Conservation (phyloP, 2,113 vertebrate species). For the Struthio camelus region DNA sequence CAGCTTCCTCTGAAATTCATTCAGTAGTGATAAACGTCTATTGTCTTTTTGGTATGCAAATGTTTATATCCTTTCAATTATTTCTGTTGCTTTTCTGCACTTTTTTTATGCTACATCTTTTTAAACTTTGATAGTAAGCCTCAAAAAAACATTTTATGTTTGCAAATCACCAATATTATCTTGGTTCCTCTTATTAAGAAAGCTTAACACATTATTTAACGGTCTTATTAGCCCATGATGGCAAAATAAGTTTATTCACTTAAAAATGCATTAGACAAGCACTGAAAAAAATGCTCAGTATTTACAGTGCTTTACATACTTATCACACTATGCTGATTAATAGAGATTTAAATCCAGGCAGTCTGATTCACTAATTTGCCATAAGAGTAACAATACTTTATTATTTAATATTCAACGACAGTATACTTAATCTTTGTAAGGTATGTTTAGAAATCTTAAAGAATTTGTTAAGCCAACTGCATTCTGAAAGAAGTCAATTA, state of each 20-base stretch:
- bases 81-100: background rate
- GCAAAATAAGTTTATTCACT: background rate
- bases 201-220: background rate
- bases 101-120: background rate
- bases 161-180: background rate
- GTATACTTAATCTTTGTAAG: conserved; percentile 9
- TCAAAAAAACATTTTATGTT: background rate
- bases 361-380: background rate
- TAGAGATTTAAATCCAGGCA: conserved; percentile 10
- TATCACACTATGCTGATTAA: conserved; percentile 11
- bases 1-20: background rate
- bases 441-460: conserved; percentile 5
- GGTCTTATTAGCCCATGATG: background rate
- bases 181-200: background rate
- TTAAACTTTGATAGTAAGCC: background rate
- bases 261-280: background rate
- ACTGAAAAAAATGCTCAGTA: conserved; percentile 3
- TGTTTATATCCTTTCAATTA: background rate
- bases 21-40: background rate
- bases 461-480: conserved; percentile 18
- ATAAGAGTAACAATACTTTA: background rate
- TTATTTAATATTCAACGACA: conserved; percentile 35
- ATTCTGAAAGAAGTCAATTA: conserved; percentile 18
- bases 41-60: background rate
- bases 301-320: conserved; percentile 22